Base-by-base conservation (phyloP, 2,797 vertebrate species). In the Pangasius djambal region DNA sequence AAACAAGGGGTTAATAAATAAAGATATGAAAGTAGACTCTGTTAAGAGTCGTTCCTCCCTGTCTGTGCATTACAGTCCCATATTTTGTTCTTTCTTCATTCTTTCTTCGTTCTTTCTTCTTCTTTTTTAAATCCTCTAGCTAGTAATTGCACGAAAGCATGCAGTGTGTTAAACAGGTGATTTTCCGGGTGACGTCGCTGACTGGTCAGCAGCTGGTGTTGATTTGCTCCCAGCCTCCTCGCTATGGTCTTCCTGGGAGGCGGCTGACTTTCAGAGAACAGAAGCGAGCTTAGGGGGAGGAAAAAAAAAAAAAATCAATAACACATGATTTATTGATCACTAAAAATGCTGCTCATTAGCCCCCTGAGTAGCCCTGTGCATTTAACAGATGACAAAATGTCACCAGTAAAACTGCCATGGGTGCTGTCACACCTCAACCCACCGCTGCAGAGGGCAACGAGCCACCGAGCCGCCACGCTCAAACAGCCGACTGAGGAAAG, bases 301-400 rank as follows among this genome's bases (percentile, higher is more conserved):
- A 12, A 31, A 44, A 25, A 5, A 40, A 59, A 78, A 83, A 91
- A 92, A 93, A 96, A 96, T 97, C 96, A 96, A 96, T 96, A 96
- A 95, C 93, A 92, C 96, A 96, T 97, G 95, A 97, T 97, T 97
- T 96, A 97, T 97, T 96, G 96, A 96, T 96, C 94, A 96, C 93
- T 96, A 95, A 96, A 96, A 96, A 96, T 94, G 94, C 93, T 92
- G 59, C 95, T 96, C 96, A 96, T 96, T 96, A 96, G 95, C 96
- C 96, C 96, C 96, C 96, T 89, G 93, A 96, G 93, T 95, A 93
- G 95, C 94, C 95, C 92, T 93, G 94, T 93, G 94, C 92, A 81
- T 95, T 96, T 93, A 95, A 94, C 95, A 96, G 95, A 96, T 96
- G 96, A 96, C 95, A 95, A 96, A 97, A 97, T 96, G 95, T 96